phyloP scores from a whole-genome alignment of 1,140 invertebrate species.

The Theocolax elegans region DNA sequence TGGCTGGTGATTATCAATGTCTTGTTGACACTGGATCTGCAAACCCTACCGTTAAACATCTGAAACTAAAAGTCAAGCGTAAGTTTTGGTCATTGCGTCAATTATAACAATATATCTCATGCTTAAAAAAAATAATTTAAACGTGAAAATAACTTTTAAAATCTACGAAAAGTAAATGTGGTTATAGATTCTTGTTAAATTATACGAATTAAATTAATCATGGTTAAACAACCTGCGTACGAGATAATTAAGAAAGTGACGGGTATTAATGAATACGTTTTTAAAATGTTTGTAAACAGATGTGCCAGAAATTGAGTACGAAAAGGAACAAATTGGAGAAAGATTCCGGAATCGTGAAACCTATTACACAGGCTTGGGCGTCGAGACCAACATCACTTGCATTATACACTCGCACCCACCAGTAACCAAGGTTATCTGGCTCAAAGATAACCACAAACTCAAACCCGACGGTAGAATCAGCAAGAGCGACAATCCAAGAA shows the following conservation, averaged over 20 bases:
- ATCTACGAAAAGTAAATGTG: background rate
- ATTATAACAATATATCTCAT: background rate
- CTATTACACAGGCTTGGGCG: slow-evolving; percentile 12
- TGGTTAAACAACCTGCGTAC: too few species aligned
- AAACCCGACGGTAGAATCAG: background rate
- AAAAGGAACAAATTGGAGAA: background rate
- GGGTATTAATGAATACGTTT: too few species aligned
- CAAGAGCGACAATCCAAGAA: slow-evolving; percentile 26
- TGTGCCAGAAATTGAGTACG: slow-evolving; percentile 28
- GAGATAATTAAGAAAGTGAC: too few species aligned
- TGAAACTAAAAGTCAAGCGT: slow-evolving; percentile 33
- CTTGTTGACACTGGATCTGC: background rate
- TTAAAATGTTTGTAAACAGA: too few species aligned
- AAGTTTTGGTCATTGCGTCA: background rate
- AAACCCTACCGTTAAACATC: slow-evolving; percentile 7
- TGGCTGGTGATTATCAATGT: slow-evolving; percentile 36
- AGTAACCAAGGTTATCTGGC: slow-evolving; percentile 47
- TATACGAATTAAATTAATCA: too few species aligned
- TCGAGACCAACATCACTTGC: slow-evolving; percentile 54
- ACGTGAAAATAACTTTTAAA: background rate
- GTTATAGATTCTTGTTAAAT: too few species aligned
- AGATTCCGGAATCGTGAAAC: background rate
- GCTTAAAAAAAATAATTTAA: background rate
- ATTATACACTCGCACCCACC: slow-evolving; percentile 59
- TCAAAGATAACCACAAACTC: slow-evolving; percentile 12